A percentile compares a stretch with the other conserved stretches of the same genome.
Evolutionary conservation across 2,113 vertebrate species (phyloP).

Genomic region (Sylvietta virens): DNA sequence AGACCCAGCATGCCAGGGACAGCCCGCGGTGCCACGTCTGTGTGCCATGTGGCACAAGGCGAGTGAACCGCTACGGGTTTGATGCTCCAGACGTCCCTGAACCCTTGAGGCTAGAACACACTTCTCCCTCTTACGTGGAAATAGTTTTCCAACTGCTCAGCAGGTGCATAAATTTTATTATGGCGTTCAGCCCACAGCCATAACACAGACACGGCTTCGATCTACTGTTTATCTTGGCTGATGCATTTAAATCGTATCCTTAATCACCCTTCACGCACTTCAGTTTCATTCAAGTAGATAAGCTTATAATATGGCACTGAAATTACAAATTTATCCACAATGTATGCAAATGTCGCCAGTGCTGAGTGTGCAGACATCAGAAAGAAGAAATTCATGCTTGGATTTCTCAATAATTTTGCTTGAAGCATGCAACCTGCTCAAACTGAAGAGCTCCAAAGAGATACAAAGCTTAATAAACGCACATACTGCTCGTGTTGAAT

Average conservation of each 20-base stretch:
- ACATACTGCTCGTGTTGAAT: neutral
- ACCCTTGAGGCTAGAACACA: neutral
- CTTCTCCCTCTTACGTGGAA: neutral
- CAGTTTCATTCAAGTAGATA: slow-evolving; percentile 10
- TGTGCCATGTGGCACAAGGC: rapidly evolving
- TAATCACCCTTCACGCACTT: slow-evolving; percentile 17
- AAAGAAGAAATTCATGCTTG: neutral
- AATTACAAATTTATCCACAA: neutral
- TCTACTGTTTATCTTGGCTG: slow-evolving; percentile 18
- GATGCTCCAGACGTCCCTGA: neutral
- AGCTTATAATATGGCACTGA: neutral
- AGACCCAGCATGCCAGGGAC: neutral
- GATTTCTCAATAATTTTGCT: slow-evolving; percentile 20
- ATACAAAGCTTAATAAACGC: neutral
- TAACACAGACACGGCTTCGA: neutral
- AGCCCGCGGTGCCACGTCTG: rapidly evolving
- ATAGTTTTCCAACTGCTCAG: neutral
- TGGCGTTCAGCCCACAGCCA: neutral
- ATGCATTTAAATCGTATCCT: slow-evolving; percentile 13
- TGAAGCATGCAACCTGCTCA: neutral
- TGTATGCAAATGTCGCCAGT: neutral
- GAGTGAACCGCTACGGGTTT: neutral
- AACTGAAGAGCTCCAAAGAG: neutral
- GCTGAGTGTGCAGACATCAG: neutral
- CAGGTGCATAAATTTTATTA: neutral